A percentile compares a stretch with the other conserved stretches of the same genome.
phyloP scores from a whole-genome alignment of 2,888 invertebrate species.

The Leptarthrus brevirostris region DNA sequence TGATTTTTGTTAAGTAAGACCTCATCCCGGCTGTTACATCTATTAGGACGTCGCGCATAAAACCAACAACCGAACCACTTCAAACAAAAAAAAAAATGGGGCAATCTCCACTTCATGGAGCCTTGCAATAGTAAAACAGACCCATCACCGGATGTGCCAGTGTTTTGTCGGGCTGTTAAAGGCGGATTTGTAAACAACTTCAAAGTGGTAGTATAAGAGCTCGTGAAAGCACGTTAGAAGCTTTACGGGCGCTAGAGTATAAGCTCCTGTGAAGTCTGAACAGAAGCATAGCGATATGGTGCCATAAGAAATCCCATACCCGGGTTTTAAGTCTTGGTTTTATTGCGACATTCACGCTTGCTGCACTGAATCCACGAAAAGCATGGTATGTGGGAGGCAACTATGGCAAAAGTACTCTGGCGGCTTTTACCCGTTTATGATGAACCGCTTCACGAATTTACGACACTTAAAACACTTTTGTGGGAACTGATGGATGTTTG shows the following conservation, averaged over 20 bases:
- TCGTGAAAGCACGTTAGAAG: slow-evolving; percentile 12
- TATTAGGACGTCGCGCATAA: neutral
- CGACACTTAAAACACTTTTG: slow-evolving; percentile 46
- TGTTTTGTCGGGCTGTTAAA: slow-evolving; percentile 13
- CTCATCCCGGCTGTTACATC: too few species aligned
- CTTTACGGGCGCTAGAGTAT: slow-evolving; percentile 11
- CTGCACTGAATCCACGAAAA: slow-evolving; percentile 12
- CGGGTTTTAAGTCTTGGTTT: too few species aligned
- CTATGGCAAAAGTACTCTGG: neutral
- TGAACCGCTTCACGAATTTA: slow-evolving; percentile 39
- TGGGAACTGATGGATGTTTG: slow-evolving; percentile 36
- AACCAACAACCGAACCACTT: too few species aligned
- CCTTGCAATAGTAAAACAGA: neutral
- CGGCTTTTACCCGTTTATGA: slow-evolving; percentile 26
- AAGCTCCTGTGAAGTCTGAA: slow-evolving; percentile 13
- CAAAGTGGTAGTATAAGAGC: neutral
- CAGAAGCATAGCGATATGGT: slow-evolving; percentile 3
- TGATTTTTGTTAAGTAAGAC: neutral
- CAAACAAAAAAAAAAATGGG: neutral
- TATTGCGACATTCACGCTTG: slow-evolving; percentile 27
- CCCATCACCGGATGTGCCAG: slow-evolving; percentile 1
- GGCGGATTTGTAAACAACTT: slow-evolving; percentile 42
- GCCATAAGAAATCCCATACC: slow-evolving; percentile 23
- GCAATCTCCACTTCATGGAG: neutral
- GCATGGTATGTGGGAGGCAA: neutral